phyloP scores from a whole-genome alignment of 2,113 vertebrate species.

The Corvus moneduloides region DNA sequence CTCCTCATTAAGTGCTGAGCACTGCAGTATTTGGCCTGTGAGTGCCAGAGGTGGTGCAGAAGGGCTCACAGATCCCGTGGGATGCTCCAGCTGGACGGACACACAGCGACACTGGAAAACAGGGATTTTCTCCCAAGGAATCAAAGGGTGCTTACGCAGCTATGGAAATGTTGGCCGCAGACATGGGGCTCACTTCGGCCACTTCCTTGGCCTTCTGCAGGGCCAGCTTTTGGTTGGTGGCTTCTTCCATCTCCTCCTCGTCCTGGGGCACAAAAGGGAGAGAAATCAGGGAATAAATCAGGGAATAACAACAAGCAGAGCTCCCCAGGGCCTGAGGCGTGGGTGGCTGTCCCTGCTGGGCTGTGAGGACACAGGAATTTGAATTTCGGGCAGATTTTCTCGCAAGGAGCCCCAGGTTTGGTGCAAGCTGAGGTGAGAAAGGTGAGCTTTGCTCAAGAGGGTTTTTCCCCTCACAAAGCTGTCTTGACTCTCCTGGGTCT shows the following conservation, averaged over 20 bases:
- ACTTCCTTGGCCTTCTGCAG: constrained; percentile 96
- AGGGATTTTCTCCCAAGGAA: neutral
- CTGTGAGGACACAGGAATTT: neutral
- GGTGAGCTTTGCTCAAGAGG: neutral
- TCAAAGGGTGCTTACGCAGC: constrained; percentile 83
- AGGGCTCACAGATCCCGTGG: neutral
- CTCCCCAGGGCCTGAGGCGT: rapidly evolving
- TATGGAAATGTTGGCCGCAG: constrained; percentile 91
- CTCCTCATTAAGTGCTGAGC: neutral
- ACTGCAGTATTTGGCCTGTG: neutral
- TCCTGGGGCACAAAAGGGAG: constrained; percentile 75
- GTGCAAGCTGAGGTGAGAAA: neutral
- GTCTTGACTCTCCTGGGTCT: neutral
- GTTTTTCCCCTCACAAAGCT: neutral
- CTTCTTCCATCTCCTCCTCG: constrained; percentile 96
- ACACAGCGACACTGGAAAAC: rapidly evolving
- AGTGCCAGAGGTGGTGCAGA: neutral
- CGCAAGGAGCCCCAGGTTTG: neutral
- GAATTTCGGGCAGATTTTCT: neutral
- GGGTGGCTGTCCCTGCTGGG: rapidly evolving
- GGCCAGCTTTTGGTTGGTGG: constrained; percentile 93
- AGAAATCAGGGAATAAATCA: neutral
- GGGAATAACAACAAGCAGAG: rapidly evolving
- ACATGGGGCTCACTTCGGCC: constrained; percentile 96
- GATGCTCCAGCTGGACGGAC: neutral